Evolutionary conservation across 1,140 invertebrate species (phyloP), one percentile per base, ranked within the genome.

Genomic region (Tetragonula clypearis): DNA sequence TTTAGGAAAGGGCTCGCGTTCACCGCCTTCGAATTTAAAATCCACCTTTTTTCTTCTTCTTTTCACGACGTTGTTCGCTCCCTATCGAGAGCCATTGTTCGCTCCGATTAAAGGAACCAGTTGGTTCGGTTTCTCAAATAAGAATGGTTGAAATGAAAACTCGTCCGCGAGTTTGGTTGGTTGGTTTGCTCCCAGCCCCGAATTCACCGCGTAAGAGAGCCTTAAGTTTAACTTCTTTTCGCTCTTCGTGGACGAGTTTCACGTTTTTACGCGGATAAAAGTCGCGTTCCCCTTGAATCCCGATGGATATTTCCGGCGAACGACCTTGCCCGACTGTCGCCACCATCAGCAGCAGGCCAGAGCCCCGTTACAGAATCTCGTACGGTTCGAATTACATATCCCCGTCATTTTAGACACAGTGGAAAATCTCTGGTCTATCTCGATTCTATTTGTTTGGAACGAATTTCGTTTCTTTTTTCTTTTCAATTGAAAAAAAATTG

Each of bases 291-390:
- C 35, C 35, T 30, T 35, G 35, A 4, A 79, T 55, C 77, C n/a
- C 19, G 41, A 68, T 41, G 23, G 62, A 53, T 79, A 79, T 66
- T 66, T 66, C 77, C 77, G 77, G 62, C 77, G 21, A 23, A 53
- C 77, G 77, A 53, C 62, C 77, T 79, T 66, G 77, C 19, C 77
- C 62, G 62, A 66, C 62, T 53, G 55, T 79, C 49, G 77, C 26
- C 23, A 11, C 41, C 49, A 66, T n/a, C 49, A 68, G 53, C 49
- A 68, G 53, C 62, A 14, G 15, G 41, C 41, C 53, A 30, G 62
- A 55, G 26, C 60, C 26, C 77, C 26, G 62, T 79, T 79, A 79
- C 77, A 26, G 62, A 66, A 53, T 55, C 58, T 49, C 26, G 1
- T 30, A 30, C 30, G 6, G 6, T 55, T 76, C 74, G 74, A 58